Base-by-base conservation (phyloP, 1,140 invertebrate genomes). In the Drosophila serrata region DNA sequence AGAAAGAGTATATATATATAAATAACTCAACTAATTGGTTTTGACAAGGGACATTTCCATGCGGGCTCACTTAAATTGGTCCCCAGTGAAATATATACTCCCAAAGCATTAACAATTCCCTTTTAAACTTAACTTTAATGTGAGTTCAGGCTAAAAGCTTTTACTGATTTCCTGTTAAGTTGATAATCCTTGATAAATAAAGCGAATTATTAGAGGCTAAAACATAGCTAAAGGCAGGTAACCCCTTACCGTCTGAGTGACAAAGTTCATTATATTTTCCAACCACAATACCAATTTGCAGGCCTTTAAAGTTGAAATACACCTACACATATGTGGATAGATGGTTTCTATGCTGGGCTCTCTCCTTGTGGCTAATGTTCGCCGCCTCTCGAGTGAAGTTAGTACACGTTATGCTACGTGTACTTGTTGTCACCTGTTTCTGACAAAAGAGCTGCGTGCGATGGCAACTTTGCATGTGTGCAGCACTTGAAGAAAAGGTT, bases 371-470 rank as follows among this genome's bases (percentile, higher is more conserved):
- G 56, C 53, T 53, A 22, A 33, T 33, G 46, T 37, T 53, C 33
- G 46, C 51, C 33, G 45, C 37, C 74, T 68, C 55, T 37, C n/a
- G 40, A 58, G 73, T 48, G 37, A 46, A 55, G 64, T 69, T 79
- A 43, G 67, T 59, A 55, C 39, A 79, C 49, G 74, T 74, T 68
- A 46, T 64, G 58, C 29, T 57, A 64, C 72, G 77, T 85, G 73
- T 85, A 78, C 68, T 62, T 79, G 69, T 82, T 88, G 79, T 82
- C 73, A 81, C 85, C 73, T 87, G 85, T 74, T 78, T 70, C 31
- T 76, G 84, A 82, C 80, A 88, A 88, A 80, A 60, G 72, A 75
- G 79, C 80, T 77, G 64, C 60, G 68, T 82, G 64, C 61, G 58
- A 55, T 67, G 65, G 49, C 67, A 53, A 42, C 65, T 69, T 55